A percentile compares a stretch with the other conserved stretches of the same genome.
Conservation (phyloP, 2,888 invertebrate genomes). For the Leptothorax acervorum region DNA sequence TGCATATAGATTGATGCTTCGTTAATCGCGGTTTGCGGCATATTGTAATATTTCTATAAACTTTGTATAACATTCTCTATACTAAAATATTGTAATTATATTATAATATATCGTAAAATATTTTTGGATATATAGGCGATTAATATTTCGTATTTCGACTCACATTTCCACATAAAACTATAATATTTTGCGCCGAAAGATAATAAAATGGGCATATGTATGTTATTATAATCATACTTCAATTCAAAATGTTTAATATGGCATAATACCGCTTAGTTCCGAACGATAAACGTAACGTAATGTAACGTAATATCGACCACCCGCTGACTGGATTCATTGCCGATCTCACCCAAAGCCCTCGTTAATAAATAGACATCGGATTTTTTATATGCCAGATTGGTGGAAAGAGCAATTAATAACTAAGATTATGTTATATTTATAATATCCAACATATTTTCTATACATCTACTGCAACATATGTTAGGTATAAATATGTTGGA, state of each 20-base stretch:
- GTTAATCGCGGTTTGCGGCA: background rate
- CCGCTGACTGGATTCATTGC: conserved; percentile 22
- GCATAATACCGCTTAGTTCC: conserved; percentile 27
- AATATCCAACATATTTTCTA: too few species aligned
- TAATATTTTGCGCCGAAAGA: conserved; percentile 12
- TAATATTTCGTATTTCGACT: conserved; percentile 36
- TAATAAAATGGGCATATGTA: background rate
- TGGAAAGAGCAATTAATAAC: too few species aligned
- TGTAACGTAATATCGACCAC: conserved; percentile 29
- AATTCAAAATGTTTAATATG: conserved; percentile 38
- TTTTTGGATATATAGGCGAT: conserved; percentile 1
- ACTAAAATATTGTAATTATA: conserved; percentile 7
- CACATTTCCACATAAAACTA: background rate
- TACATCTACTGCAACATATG: too few species aligned
- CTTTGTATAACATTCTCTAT: background rate
- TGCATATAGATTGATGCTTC: background rate
- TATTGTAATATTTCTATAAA: background rate
- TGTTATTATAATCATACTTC: conserved; percentile 33
- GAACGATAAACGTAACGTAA: conserved; percentile 26
- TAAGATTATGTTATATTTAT: too few species aligned
- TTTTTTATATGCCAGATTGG: too few species aligned
- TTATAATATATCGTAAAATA: background rate
- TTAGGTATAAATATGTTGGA: too few species aligned
- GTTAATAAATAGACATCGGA: conserved; percentile 2
- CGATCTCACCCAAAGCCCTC: conserved; percentile 18